These are phyloP conservation scores for Himalopsyche kuldschensis DNA, from an alignment of 2,888 invertebrate genomes.

Conservation along the genomic window DNA sequence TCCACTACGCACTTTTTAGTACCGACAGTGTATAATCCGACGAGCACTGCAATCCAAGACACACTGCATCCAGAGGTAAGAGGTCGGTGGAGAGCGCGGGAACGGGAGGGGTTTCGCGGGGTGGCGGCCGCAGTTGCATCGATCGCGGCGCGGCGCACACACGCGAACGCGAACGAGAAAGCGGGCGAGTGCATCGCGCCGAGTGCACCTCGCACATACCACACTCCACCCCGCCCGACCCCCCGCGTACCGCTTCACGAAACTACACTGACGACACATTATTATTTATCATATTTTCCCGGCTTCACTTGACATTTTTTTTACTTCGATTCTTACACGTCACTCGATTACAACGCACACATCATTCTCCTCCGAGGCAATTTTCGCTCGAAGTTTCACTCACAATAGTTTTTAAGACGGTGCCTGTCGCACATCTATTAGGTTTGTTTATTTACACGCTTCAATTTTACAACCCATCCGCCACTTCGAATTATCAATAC, in stretches of 20 bases:
- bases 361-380: background rate
- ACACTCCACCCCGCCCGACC: background rate
- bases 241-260: background rate
- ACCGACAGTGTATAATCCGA: conserved; percentile 13
- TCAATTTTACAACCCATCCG: background rate
- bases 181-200: conserved; percentile 19
- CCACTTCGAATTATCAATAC: too few relatives aligned
- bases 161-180: background rate
- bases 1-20: background rate
- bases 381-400: background rate
- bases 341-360: background rate
- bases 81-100: background rate
- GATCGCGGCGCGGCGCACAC: conserved; percentile 18
- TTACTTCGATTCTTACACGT: background rate
- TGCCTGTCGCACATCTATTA: background rate
- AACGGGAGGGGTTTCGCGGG: conserved; percentile 7
- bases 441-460: background rate
- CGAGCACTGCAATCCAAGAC: conserved; percentile 32
- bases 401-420: background rate
- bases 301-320: background rate
- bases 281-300: background rate
- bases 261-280: background rate
- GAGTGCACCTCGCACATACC: conserved; percentile 35
- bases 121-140: conserved; percentile 21
- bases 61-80: conserved; percentile 24